These are phyloP conservation scores for Drosophila pseudoananassae DNA, from an alignment of 1,140 invertebrate species.

Conservation along the genomic window DNA sequence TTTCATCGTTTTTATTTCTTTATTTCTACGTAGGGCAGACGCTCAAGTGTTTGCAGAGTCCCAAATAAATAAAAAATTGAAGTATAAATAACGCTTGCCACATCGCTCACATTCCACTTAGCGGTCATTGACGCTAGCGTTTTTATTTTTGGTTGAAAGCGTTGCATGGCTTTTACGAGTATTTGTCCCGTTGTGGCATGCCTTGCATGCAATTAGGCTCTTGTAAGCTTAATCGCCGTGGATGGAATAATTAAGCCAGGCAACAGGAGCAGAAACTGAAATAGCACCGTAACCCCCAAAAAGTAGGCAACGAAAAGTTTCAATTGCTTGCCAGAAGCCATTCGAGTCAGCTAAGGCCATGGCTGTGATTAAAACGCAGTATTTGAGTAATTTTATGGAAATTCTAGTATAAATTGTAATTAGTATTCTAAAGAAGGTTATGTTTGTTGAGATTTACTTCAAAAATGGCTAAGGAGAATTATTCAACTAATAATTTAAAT, in stretches of 20 bases:
- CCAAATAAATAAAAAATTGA: slow-evolving; percentile 1
- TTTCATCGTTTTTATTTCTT: neutral
- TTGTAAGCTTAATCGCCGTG: slow-evolving; percentile 52
- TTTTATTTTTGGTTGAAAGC: slow-evolving; percentile 29
- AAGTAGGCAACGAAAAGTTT: slow-evolving; percentile 7
- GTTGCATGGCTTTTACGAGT: slow-evolving; percentile 40
- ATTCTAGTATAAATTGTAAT: neutral
- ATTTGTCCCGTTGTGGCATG: slow-evolving; percentile 20
- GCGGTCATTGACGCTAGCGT: slow-evolving; percentile 68
- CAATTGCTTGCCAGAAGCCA: slow-evolving; percentile 8
- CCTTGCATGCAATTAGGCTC: slow-evolving; percentile 52
- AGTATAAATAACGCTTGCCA: slow-evolving; percentile 11
- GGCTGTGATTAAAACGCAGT: neutral
- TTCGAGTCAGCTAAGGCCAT: neutral
- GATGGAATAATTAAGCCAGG: slow-evolving; percentile 39
- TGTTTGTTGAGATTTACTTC: too few relatives aligned
- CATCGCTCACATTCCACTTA: slow-evolving; percentile 58
- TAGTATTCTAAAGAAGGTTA: neutral
- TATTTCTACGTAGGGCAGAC: slow-evolving; percentile 8
- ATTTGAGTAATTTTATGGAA: neutral
- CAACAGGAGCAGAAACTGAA: neutral
- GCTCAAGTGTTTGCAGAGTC: slow-evolving; percentile 26
- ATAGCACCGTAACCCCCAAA: slow-evolving; percentile 5
- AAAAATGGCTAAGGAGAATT: neutral
- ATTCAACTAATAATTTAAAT: neutral